phyloP scores from a whole-genome alignment of 1,140 invertebrate species.

The Neelides sp. region DNA sequence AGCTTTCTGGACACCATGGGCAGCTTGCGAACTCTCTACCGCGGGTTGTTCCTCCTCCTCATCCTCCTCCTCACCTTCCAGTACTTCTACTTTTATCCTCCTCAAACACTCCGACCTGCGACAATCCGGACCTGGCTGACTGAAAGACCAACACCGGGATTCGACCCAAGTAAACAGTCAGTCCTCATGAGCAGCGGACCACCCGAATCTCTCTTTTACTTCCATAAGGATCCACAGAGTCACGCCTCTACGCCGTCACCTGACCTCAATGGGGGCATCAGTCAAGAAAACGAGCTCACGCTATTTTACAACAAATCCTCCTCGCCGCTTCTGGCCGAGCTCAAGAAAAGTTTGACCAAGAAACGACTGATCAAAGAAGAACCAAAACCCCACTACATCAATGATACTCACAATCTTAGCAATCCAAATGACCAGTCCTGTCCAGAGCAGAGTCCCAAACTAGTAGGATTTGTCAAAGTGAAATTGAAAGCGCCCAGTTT shows the following conservation, averaged over 20 bases:
- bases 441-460: constrained; percentile 7
- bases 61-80: constrained; percentile 21
- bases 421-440: constrained; percentile 5
- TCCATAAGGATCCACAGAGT: constrained; percentile 6
- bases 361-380: neutral
- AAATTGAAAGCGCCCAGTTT: constrained; percentile 17
- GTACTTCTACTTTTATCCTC: constrained; percentile 24
- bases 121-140: neutral
- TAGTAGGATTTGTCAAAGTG: constrained; percentile 19
- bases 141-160: neutral
- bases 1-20: constrained; percentile 7
- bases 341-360: neutral
- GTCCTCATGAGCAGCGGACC: neutral
- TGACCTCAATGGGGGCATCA: neutral
- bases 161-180: neutral
- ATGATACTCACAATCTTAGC: neutral
- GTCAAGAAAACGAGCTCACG: neutral
- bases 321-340: neutral
- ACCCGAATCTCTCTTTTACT: constrained; percentile 16
- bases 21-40: constrained; percentile 8
- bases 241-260: too few relatives aligned
- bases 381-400: neutral
- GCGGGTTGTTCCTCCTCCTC: constrained; percentile 9
- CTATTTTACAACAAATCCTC: neutral
- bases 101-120: constrained; percentile 4